These are phyloP conservation scores for Podarcis lilfordi DNA, from an alignment of 2,797 vertebrate genomes.

Conservation along the genomic window DNA sequence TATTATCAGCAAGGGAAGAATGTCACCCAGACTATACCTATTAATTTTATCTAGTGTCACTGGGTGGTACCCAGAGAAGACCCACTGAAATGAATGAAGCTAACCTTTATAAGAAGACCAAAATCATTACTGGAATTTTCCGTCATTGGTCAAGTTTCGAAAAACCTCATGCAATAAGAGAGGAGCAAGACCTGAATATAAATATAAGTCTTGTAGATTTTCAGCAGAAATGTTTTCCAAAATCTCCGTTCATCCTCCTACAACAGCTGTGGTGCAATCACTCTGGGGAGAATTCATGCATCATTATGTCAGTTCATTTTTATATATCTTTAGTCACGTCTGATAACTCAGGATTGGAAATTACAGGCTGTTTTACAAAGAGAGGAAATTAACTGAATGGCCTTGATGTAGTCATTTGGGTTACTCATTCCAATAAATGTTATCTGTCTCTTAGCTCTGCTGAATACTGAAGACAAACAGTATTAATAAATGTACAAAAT, in stretches of 20 bases:
- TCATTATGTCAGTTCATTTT: constrained; percentile 49
- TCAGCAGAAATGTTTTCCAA: constrained; percentile 44
- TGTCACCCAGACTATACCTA: background rate
- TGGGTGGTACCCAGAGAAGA: background rate
- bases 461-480: constrained; percentile 32
- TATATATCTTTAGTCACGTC: constrained; percentile 49
- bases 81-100: too few relatives aligned
- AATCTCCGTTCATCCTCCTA: constrained; percentile 23
- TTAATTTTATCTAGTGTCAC: background rate
- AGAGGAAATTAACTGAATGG: constrained; percentile 50
- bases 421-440: constrained; percentile 27
- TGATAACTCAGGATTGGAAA: constrained; percentile 53
- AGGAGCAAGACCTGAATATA: background rate
- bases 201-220: constrained; percentile 20
- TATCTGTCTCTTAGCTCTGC: constrained; percentile 22
- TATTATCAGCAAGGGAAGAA: background rate
- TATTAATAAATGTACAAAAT: constrained; percentile 21
- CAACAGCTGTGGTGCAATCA: constrained; percentile 46
- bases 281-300: constrained; percentile 37
- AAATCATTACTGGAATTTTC: background rate
- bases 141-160: background rate
- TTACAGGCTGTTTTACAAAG: constrained; percentile 51
- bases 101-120: too few relatives aligned
- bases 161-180: constrained; percentile 41
- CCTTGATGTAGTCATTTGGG: constrained; percentile 35